These are phyloP conservation scores for Drosophila sucinea DNA, from an alignment of 1,140 invertebrate species.

Conservation along the genomic window DNA sequence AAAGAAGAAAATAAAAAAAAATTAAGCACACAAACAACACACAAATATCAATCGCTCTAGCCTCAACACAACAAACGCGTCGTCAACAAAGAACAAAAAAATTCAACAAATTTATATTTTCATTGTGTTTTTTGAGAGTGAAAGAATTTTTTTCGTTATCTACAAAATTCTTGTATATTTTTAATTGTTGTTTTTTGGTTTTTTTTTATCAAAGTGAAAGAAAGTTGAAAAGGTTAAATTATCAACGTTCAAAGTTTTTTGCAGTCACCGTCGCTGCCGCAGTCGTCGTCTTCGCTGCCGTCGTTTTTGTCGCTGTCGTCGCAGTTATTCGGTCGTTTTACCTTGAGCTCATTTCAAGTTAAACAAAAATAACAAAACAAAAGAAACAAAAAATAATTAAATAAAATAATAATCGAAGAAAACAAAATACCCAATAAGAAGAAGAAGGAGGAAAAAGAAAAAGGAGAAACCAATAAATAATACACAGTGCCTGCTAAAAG, in stretches of 20 bases:
- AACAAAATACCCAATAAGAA: constrained; percentile 20
- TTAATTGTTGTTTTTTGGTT: not conserved
- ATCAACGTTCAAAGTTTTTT: not conserved
- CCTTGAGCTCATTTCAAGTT: constrained; percentile 78
- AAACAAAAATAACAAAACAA: constrained; percentile 55
- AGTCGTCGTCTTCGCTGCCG: constrained; percentile 14
- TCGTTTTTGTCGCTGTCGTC: constrained; percentile 50
- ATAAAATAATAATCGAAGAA: constrained; percentile 32
- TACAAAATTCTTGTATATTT: constrained; percentile 5
- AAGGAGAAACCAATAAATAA: constrained; percentile 7
- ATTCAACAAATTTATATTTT: not conserved
- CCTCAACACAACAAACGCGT: constrained; percentile 58
- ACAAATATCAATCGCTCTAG: constrained; percentile 9
- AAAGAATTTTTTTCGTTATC: not conserved
- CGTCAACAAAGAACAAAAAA: constrained; percentile 14
- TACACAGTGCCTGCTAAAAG: constrained; percentile 7
- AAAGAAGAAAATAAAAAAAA: constrained; percentile 29
- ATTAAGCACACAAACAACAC: constrained; percentile 9
- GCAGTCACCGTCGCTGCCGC: constrained; percentile 22
- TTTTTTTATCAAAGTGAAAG: constrained; percentile 9
- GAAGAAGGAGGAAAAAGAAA: constrained; percentile 21
- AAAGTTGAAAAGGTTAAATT: constrained; percentile 24
- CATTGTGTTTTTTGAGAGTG: not conserved
- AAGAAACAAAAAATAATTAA: constrained; percentile 30
- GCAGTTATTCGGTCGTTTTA: constrained; percentile 42